Evolutionary conservation across 2,113 vertebrate genomes (phyloP).

Genomic region (Hypomesus transpacificus): DNA sequence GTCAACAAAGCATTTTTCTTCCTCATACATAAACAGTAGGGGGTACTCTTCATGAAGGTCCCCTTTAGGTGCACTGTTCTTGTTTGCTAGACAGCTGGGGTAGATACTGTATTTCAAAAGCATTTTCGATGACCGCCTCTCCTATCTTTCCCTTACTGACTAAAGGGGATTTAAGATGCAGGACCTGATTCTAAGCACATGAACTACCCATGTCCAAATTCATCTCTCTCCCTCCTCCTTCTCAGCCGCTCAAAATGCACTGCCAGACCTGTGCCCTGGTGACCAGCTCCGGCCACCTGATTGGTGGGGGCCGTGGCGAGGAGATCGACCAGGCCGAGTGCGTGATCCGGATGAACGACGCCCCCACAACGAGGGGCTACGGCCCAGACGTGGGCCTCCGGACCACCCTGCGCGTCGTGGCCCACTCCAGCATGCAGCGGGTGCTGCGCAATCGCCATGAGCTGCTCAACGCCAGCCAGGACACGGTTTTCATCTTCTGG

Average conservation of each 20-base stretch:
- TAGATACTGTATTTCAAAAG: background rate
- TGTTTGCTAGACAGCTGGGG: conserved; percentile 31
- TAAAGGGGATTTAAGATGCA: conserved; percentile 3
- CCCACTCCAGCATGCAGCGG: conserved; percentile 95
- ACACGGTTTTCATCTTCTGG: conserved; percentile 97
- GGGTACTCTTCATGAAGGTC: conserved; percentile 42
- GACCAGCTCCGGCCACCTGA: conserved; percentile 92
- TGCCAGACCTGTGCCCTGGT: conserved; percentile 88
- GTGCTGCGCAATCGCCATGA: conserved; percentile 86
- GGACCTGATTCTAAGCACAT: too few species aligned
- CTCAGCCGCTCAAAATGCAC: conserved; percentile 91
- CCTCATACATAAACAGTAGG: conserved; percentile 37
- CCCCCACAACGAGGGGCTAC: conserved; percentile 78
- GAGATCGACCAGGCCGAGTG: conserved; percentile 89
- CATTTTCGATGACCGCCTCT: conserved; percentile 19
- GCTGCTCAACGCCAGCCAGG: conserved; percentile 90
- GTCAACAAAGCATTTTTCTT: conserved; percentile 61
- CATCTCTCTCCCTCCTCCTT: background rate
- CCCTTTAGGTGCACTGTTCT: conserved; percentile 48
- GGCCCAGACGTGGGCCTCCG: conserved; percentile 83
- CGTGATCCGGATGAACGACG: conserved; percentile 97
- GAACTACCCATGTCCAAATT: background rate
- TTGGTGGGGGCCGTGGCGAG: conserved; percentile 76
- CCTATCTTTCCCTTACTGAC: conserved; percentile 16
- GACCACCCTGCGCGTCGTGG: conserved; percentile 91